Percentiles rank a stretch among this genome's conserved stretches.
These are phyloP conservation scores for Rhinogobio ventralis DNA, from an alignment of 2,797 vertebrate species.

Conservation along the genomic window DNA sequence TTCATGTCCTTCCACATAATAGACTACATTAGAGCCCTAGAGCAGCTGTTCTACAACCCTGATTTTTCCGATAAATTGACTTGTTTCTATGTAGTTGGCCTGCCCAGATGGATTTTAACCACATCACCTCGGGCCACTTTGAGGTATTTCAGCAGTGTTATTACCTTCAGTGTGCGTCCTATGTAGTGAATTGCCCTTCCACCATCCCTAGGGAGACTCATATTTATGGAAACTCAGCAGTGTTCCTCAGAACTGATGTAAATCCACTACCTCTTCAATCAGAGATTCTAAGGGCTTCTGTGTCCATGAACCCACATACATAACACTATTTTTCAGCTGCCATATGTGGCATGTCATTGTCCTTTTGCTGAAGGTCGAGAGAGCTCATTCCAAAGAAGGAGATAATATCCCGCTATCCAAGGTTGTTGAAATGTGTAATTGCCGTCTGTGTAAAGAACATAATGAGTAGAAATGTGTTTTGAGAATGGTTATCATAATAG, in stretches of 20 bases:
- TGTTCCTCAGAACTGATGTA: constrained; percentile 8
- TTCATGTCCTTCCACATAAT: constrained; percentile 7
- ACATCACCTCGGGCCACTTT: constrained; percentile 18
- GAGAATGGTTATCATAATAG: background rate
- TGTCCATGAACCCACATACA: constrained; percentile 16
- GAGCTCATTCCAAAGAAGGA: background rate
- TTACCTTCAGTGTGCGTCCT: background rate
- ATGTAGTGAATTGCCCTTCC: constrained; percentile 1
- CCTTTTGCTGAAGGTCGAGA: constrained; percentile 4
- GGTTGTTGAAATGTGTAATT: constrained; percentile 24
- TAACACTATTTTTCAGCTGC: constrained; percentile 4
- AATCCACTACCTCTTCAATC: constrained; percentile 10
- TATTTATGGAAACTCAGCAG: constrained; percentile 12
- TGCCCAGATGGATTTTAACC: constrained; percentile 27
- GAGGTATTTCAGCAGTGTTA: constrained; percentile 21
- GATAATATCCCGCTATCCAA: constrained; percentile 12
- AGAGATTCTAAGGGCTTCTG: background rate
- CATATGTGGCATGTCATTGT: background rate
- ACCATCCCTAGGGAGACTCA: background rate
- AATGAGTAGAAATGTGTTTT: background rate
- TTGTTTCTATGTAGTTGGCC: constrained; percentile 2
- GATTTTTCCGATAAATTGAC: constrained; percentile 35
- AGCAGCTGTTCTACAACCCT: background rate
- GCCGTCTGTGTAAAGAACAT: background rate
- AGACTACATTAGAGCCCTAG: background rate